Percentiles rank a stretch among this genome's conserved stretches.
These are phyloP conservation scores for Triplophysa rosa DNA, from an alignment of 2,113 vertebrate species.

Conservation along the genomic window DNA sequence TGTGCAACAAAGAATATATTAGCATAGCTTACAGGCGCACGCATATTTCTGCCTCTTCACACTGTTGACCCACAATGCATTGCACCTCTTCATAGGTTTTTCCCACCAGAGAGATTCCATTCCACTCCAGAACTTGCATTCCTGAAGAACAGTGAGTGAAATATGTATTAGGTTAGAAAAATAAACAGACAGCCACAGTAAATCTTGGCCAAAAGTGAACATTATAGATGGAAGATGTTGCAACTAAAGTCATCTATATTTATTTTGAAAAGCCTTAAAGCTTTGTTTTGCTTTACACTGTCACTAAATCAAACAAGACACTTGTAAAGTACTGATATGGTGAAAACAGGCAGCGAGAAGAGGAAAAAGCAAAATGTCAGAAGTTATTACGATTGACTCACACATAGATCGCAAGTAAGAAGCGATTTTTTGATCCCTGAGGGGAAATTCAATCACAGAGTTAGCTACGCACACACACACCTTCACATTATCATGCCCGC, in stretches of 20 bases:
- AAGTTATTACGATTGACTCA: neutral
- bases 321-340: neutral
- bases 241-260: neutral
- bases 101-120: slow-evolving; percentile 85
- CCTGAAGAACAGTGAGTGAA: slow-evolving; percentile 69
- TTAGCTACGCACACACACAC: slow-evolving; percentile 23
- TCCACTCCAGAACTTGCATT: slow-evolving; percentile 99
- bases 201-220: neutral
- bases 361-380: neutral
- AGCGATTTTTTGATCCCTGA: neutral
- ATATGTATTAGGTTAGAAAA: neutral
- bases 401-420: slow-evolving; percentile 3
- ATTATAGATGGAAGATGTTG: neutral
- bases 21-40: slow-evolving; percentile 96
- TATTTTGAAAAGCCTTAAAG: neutral
- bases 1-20: slow-evolving; percentile 50
- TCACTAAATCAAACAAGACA: neutral
- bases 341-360: neutral
- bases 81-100: slow-evolving; percentile 99
- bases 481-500: slow-evolving; percentile 29
- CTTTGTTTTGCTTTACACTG: neutral
- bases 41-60: slow-evolving; percentile 97
- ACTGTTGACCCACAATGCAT: slow-evolving; percentile 86
- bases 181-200: neutral
- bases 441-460: slow-evolving; percentile 9